Base-by-base conservation (phyloP, 2,797 vertebrate genomes). In the Meriones psammophilus region DNA sequence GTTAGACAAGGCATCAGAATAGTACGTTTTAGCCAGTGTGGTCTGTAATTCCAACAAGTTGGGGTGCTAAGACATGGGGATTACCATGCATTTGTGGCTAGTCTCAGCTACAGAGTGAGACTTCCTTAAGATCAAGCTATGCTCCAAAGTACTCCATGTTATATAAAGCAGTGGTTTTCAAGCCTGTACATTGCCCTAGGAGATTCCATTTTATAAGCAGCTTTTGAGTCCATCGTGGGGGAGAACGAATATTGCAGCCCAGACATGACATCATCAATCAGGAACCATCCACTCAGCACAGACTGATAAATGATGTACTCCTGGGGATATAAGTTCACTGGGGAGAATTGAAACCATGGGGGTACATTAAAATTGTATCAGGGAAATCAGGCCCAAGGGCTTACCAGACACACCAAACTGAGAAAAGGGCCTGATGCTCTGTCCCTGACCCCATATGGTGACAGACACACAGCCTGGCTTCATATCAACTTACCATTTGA, bases 1-100 rank as follows among this genome's bases (percentile, higher is more conserved):
- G 10, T 86, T 89, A 92, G 76, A 86, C 30, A 92, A 87, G 36
- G 56, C 54, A 18, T 54, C 36, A 54, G 28, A 74, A 83, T 93
- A 94, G 26, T 30, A 58, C 8, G 15, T 88, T 91, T 84, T 92
- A 73, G 39, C 33, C 28, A 20, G 33, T 30, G 24, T 17, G n/a
- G n/a, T 18, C 54, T 73, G 22, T 13, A 36, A 28, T 87, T 14
- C 50, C n/a, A 73, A 8, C 50, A 39, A 26, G 8, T 58, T 15
- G 33, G 66, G 5, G 85, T 73, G 68, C n/a, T 18, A 69, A 73
- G 64, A 33, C 84, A 54, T 46, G 28, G 68, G 68, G 68, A 88
- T 20, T 88, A 58, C 68, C 10, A 20, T 39, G 85, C 22, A 39
- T 73, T 50, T 73, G 50, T 39, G 68, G 33, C 68, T 36, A 87